Evolutionary conservation across 2,113 vertebrate species (phyloP).

Genomic region (Nicator chloris): DNA sequence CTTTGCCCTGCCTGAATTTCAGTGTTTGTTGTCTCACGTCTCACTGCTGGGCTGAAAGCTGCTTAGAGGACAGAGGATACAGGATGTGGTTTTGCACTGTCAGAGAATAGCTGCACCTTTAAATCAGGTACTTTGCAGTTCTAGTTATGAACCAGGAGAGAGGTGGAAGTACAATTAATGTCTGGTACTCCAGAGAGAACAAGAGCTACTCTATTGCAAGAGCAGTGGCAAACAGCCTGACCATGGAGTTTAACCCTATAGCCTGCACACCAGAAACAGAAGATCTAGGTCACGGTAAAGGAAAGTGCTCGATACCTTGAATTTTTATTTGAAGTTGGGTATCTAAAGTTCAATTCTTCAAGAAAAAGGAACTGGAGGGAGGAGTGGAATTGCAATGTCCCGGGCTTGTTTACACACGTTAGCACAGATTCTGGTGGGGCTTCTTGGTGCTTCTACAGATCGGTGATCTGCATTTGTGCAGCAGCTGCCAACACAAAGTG

Average conservation of each 20-base stretch:
- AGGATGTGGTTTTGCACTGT: not conserved
- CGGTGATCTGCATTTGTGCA: not conserved
- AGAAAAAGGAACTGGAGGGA: not conserved
- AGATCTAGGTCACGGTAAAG: not conserved
- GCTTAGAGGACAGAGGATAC: not conserved
- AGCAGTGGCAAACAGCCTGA: not conserved
- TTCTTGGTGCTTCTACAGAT: not conserved
- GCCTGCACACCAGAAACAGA: not conserved
- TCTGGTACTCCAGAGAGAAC: not conserved
- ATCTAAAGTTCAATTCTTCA: not conserved
- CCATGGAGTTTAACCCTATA: not conserved
- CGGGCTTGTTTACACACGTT: not conserved
- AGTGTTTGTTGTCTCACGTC: not conserved
- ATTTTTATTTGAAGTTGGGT: not conserved
- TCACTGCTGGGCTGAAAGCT: not conserved
- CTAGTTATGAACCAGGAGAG: not conserved
- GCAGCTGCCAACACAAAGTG: not conserved
- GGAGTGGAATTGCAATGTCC: not conserved
- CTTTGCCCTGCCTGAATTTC: not conserved
- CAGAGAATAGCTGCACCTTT: not conserved
- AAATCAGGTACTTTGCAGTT: not conserved
- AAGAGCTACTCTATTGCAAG: not conserved
- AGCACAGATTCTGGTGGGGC: not conserved
- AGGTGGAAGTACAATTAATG: not conserved
- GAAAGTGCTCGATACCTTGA: fast-evolving